phyloP scores from a whole-genome alignment of 2,888 invertebrate species.

The Netelia virgata region DNA sequence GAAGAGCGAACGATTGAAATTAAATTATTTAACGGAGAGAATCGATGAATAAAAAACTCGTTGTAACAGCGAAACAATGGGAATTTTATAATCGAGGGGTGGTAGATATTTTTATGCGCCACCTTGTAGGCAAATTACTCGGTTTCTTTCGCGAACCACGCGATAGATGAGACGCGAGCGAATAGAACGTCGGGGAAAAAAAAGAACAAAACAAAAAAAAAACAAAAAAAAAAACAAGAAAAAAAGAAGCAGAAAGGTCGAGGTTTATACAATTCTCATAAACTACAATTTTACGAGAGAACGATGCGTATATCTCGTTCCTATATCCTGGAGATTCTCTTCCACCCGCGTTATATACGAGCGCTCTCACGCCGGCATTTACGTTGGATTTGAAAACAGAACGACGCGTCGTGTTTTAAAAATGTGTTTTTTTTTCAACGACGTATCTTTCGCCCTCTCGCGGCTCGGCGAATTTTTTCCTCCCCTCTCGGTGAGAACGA shows the following conservation, averaged over 20 bases:
- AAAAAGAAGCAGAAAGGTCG: slow-evolving; percentile 12
- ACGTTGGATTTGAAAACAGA: slow-evolving; percentile 49
- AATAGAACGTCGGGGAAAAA: background rate
- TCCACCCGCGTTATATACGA: background rate
- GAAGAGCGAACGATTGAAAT: background rate
- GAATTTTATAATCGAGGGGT: background rate
- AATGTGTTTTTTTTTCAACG: slow-evolving; percentile 18
- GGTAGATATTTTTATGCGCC: background rate
- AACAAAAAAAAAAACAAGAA: slow-evolving; percentile 8
- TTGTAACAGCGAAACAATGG: background rate
- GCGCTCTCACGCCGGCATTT: slow-evolving; percentile 2
- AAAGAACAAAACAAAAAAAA: background rate
- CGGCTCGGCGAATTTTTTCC: slow-evolving; percentile 10
- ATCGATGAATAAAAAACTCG: background rate
- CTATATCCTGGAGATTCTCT: background rate
- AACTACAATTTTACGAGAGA: slow-evolving; percentile 50
- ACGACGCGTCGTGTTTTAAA: slow-evolving; percentile 26
- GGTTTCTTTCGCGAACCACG: slow-evolving; percentile 17
- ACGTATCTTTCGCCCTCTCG: slow-evolving; percentile 31
- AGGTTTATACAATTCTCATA: slow-evolving; percentile 51
- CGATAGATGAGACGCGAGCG: slow-evolving; percentile 14
- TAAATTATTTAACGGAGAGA: background rate
- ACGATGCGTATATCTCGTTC: background rate
- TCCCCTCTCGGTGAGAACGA: background rate
- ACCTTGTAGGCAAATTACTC: slow-evolving; percentile 2